Evolutionary conservation across 2,888 invertebrate genomes (phyloP).

Genomic region (Mechanitis mazaeus): DNA sequence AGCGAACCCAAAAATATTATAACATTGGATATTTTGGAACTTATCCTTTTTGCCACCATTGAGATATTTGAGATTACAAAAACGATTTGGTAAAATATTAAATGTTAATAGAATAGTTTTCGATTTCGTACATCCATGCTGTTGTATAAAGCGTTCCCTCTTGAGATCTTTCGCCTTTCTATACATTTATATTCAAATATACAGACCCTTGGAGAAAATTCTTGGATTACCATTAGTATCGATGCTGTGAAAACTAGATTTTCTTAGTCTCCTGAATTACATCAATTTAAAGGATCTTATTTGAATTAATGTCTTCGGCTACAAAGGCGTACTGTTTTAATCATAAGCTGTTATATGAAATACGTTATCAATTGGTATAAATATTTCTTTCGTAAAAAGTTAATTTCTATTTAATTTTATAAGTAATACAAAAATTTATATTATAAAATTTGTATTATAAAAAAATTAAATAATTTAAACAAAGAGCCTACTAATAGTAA

Average conservation of each 20-base stretch:
- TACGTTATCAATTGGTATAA: no score
- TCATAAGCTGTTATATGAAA: no score
- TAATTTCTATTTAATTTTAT: no score
- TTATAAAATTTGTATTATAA: no score
- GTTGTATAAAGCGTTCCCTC: conserved; percentile 33
- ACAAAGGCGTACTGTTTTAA: no score
- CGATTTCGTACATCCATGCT: conserved; percentile 26
- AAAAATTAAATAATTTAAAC: no score
- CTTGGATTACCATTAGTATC: conserved; percentile 37
- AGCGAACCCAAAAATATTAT: conserved; percentile 10
- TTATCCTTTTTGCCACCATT: conserved; percentile 23
- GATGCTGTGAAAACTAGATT: conserved; percentile 13
- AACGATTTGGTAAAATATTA: conserved; percentile 17
- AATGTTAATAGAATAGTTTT: conserved; percentile 20
- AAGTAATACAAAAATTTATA: no score
- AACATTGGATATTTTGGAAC: conserved; percentile 22
- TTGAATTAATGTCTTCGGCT: background rate
- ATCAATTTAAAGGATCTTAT: background rate
- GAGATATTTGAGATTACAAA: conserved; percentile 6
- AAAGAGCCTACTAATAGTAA: no score
- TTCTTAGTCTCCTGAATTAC: conserved; percentile 1
- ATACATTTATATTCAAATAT: conserved; percentile 52
- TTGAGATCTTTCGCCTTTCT: conserved; percentile 37
- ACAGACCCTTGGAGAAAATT: conserved; percentile 36
- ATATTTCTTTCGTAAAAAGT: no score